These are phyloP conservation scores for Eurytoma adleriae DNA, from an alignment of 2,888 invertebrate genomes.

Conservation along the genomic window DNA sequence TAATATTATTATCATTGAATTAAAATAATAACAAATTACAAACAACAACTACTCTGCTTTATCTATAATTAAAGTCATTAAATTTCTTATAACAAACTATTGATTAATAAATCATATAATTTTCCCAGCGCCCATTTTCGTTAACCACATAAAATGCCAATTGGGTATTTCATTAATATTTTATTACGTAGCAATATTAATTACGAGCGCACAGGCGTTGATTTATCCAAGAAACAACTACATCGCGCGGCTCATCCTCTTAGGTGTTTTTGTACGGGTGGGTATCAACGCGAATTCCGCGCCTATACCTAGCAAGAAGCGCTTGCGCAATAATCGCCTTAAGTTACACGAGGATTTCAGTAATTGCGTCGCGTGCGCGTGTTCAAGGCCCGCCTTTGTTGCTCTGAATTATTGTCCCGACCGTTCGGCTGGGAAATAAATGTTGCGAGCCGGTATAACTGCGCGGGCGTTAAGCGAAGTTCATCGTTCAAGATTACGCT, in stretches of 20 bases:
- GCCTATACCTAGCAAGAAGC: not conserved
- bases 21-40: no score
- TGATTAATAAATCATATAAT: no score
- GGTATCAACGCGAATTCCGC: constrained; percentile 6
- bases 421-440: constrained; percentile 40
- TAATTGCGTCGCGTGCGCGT: constrained; percentile 28
- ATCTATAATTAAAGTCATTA: no score
- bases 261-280: constrained; percentile 15
- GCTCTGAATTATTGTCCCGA: constrained; percentile 36
- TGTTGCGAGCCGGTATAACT: constrained; percentile 18
- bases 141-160: no score
- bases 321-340: constrained; percentile 46
- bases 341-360: constrained; percentile 49
- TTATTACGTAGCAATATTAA: no score
- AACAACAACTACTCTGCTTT: no score
- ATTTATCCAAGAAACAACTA: not conserved
- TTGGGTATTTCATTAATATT: no score
- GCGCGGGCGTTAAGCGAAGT: constrained; percentile 8
- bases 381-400: constrained; percentile 27
- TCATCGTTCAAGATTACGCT: constrained; percentile 46
- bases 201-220: no score
- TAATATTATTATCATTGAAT: no score
- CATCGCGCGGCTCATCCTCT: not conserved
- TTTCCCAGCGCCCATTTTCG: no score
- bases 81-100: no score